Percentiles rank a stretch among this genome's conserved stretches.
phyloP scores from a whole-genome alignment of 2,888 invertebrate genomes.

The Brachycybe producta region DNA sequence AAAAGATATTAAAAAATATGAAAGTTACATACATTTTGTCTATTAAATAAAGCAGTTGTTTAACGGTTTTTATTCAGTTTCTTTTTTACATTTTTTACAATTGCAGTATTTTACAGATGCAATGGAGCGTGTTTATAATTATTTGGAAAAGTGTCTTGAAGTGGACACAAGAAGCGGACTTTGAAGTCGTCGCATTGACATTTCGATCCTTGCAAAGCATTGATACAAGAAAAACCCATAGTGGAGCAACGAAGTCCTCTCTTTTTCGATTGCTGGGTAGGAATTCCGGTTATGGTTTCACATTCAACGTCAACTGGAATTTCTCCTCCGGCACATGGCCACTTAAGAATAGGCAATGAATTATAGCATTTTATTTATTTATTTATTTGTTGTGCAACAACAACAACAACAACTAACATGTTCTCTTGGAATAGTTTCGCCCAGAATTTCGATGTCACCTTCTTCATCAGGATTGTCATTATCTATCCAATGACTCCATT shows the following conservation, averaged over 20 bases:
- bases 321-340: slow-evolving; percentile 8
- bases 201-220: slow-evolving; percentile 1
- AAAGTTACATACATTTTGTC: too few species aligned
- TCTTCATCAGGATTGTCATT: slow-evolving; percentile 4
- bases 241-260: slow-evolving; percentile 1
- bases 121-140: slow-evolving; percentile 5
- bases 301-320: slow-evolving; percentile 13
- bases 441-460: slow-evolving; percentile 12
- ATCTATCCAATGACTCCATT: slow-evolving; percentile 10
- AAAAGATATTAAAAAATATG: too few species aligned
- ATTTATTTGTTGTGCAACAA: not conserved
- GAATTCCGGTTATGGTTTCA: slow-evolving; percentile 10
- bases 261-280: slow-evolving; percentile 10
- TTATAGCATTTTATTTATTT: not conserved
- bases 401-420: not conserved
- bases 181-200: slow-evolving; percentile 11
- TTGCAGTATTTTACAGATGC: not conserved
- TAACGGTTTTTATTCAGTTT: too few species aligned
- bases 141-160: not conserved
- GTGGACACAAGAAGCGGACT: slow-evolving; percentile 9
- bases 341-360: slow-evolving; percentile 2
- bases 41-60: too few species aligned
- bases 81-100: too few species aligned
- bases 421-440: slow-evolving; percentile 7
- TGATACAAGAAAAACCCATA: slow-evolving; percentile 11